These are phyloP conservation scores for Salvelinus fontinalis DNA, from an alignment of 2,113 vertebrate genomes.

Conservation along the genomic window DNA sequence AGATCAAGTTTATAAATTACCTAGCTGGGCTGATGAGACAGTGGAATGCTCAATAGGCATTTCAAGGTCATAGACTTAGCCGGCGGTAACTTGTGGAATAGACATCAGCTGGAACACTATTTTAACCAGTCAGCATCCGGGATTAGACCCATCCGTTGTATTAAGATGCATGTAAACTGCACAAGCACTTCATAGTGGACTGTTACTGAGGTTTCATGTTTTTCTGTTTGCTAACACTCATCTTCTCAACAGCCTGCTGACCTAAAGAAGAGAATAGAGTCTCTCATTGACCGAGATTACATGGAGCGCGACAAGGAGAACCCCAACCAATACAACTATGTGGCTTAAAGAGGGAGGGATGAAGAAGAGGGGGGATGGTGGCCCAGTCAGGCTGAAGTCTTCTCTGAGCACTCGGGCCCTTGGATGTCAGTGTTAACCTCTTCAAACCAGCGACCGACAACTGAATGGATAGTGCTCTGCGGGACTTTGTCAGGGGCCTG, in stretches of 20 bases:
- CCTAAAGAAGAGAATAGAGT: slow-evolving; percentile 99
- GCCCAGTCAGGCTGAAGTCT: slow-evolving; percentile 75
- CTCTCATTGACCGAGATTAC: slow-evolving; percentile 98
- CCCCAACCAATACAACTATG: slow-evolving; percentile 98
- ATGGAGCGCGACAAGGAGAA: slow-evolving; percentile 99
- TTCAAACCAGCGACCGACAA: slow-evolving; percentile 83
- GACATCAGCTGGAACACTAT: too few relatives aligned
- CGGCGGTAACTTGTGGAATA: too few relatives aligned
- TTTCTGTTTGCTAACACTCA: not conserved
- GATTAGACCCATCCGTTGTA: too few relatives aligned
- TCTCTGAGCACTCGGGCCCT: slow-evolving; percentile 79
- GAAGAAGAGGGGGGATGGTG: slow-evolving; percentile 54
- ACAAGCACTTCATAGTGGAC: not conserved
- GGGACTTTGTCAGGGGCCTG: slow-evolving; percentile 79
- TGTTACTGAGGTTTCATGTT: not conserved
- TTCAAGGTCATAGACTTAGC: too few relatives aligned
- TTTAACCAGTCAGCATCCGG: too few relatives aligned
- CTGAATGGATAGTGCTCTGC: slow-evolving; percentile 86
- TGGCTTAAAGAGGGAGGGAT: slow-evolving; percentile 82
- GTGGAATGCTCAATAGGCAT: too few relatives aligned
- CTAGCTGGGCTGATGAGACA: too few relatives aligned
- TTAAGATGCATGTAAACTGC: not conserved
- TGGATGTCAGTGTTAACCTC: slow-evolving; percentile 80
- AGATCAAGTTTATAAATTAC: too few relatives aligned
- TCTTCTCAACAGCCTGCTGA: slow-evolving; percentile 90